These are phyloP conservation scores for Abrostola triplasia DNA, from an alignment of 2,888 invertebrate genomes.

Conservation along the genomic window DNA sequence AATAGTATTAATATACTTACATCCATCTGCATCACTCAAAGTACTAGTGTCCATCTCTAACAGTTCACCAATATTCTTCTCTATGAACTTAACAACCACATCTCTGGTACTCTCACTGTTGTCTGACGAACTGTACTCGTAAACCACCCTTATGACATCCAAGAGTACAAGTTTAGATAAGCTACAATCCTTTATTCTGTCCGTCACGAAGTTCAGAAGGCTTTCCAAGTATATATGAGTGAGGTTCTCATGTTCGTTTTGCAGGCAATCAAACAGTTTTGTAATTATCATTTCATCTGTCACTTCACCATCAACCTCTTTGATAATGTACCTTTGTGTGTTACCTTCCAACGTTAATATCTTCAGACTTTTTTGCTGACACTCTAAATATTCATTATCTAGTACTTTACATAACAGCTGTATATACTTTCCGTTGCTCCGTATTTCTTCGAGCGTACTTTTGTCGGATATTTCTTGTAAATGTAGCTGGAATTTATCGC, in stretches of 20 bases:
- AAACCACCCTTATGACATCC: constrained; percentile 65
- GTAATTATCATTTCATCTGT: constrained; percentile 59
- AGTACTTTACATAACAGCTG: constrained; percentile 61
- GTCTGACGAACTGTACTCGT: constrained; percentile 69
- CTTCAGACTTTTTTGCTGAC: constrained; percentile 73
- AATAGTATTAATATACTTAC: constrained; percentile 62
- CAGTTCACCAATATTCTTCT: constrained; percentile 58
- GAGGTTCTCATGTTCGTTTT: constrained; percentile 71
- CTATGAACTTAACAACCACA: constrained; percentile 70
- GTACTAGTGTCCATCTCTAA: constrained; percentile 42
- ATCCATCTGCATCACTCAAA: constrained; percentile 59
- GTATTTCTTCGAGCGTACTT: constrained; percentile 49
- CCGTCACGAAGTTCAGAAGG: constrained; percentile 64
- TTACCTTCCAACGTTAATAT: constrained; percentile 67
- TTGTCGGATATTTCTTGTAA: constrained; percentile 50
- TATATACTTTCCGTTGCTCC: constrained; percentile 54
- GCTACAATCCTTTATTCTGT: constrained; percentile 45
- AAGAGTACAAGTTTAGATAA: constrained; percentile 51
- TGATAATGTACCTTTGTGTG: constrained; percentile 66
- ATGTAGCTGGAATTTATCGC: constrained; percentile 63
- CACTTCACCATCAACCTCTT: constrained; percentile 37
- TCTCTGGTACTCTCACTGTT: constrained; percentile 65
- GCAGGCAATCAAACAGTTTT: constrained; percentile 63
- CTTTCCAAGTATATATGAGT: constrained; percentile 74
- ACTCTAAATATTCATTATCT: constrained; percentile 69